Evolutionary conservation across 2,113 vertebrate species (phyloP).

Genomic region (Arothron firmamentum): DNA sequence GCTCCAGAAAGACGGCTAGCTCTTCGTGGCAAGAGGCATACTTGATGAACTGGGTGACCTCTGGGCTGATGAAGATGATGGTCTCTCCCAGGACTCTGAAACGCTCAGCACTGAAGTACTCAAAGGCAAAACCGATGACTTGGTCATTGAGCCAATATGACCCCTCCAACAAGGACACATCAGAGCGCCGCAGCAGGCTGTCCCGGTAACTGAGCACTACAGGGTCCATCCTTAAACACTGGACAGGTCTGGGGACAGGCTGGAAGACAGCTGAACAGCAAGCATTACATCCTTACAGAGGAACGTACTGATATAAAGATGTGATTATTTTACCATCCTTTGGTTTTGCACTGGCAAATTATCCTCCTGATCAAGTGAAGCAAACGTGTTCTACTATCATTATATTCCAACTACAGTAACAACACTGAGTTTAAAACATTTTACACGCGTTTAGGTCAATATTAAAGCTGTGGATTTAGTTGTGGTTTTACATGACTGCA

Average conservation of each 20-base stretch:
- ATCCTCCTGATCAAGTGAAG: too few species aligned
- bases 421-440: too few species aligned
- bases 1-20: constrained; percentile 86
- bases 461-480: too few species aligned
- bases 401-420: too few species aligned
- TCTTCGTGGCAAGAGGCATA: constrained; percentile 84
- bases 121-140: constrained; percentile 94
- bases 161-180: constrained; percentile 86
- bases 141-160: constrained; percentile 95
- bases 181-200: constrained; percentile 88
- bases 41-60: constrained; percentile 98
- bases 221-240: constrained; percentile 81
- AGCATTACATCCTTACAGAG: not conserved
- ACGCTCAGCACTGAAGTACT: constrained; percentile 84
- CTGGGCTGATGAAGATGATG: constrained; percentile 87
- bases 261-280: not conserved
- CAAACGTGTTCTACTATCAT: too few species aligned
- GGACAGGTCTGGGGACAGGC: constrained; percentile 34
- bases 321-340: too few species aligned
- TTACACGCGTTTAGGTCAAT: too few species aligned
- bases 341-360: too few species aligned
- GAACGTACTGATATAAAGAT: not conserved
- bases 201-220: constrained; percentile 94
- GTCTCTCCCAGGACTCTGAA: constrained; percentile 75
- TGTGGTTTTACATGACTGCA: too few species aligned